Percentiles rank a stretch among this genome's conserved stretches.
Evolutionary conservation across 1,140 invertebrate genomes (phyloP).

Genomic region (Pemphigus obesinymphae): DNA sequence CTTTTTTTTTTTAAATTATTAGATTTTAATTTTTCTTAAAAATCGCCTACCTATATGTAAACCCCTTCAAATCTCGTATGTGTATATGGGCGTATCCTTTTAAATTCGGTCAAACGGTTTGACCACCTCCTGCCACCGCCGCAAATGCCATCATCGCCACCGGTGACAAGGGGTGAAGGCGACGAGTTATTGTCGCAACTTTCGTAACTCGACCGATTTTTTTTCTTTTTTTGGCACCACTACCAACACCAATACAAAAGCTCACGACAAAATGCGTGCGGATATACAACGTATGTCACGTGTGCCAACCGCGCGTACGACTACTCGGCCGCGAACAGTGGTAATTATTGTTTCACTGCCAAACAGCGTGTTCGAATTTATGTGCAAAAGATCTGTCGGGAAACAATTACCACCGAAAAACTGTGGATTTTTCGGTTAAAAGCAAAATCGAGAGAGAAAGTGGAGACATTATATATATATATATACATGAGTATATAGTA

Average conservation of each 20-base stretch:
- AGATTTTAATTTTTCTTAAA: too few relatives aligned
- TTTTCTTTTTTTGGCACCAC: background rate
- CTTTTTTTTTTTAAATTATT: too few relatives aligned
- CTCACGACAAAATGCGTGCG: background rate
- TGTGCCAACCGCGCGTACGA: background rate
- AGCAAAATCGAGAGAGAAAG: background rate
- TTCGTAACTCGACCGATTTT: background rate
- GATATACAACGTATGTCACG: background rate
- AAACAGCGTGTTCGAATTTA: conserved; percentile 9
- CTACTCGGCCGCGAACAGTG: too few relatives aligned
- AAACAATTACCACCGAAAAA: conserved; percentile 12
- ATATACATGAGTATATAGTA: background rate
- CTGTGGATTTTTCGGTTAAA: background rate
- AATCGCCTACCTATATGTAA: too few relatives aligned
- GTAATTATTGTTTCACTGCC: conserved; percentile 31
- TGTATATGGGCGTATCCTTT: too few relatives aligned
- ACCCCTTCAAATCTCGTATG: too few relatives aligned
- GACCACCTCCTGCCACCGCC: too few relatives aligned
- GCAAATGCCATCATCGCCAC: too few relatives aligned
- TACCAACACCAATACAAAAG: background rate
- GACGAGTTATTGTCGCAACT: background rate
- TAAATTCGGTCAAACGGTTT: too few relatives aligned
- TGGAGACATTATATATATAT: background rate
- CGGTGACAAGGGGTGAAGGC: too few relatives aligned
- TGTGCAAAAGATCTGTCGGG: background rate